Percentiles rank a stretch among this genome's conserved stretches.
These are phyloP conservation scores for Trichechus manatus DNA, from an alignment of 2,113 vertebrate genomes.

Conservation along the genomic window DNA sequence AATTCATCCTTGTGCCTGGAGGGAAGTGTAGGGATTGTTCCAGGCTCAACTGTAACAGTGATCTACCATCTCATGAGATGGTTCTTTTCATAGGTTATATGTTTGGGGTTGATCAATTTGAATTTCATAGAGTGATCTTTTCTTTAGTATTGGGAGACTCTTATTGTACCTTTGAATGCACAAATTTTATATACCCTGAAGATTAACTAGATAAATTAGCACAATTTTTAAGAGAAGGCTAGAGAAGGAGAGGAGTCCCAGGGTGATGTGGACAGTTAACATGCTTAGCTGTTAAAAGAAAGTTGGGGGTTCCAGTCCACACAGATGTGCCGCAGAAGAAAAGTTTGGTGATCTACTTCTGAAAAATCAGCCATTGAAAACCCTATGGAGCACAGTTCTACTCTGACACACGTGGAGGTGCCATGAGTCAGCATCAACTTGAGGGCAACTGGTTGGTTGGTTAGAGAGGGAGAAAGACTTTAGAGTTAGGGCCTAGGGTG, in stretches of 20 bases:
- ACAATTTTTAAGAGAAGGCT: neutral
- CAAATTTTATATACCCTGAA: neutral
- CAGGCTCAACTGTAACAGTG: neutral
- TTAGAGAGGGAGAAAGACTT: neutral
- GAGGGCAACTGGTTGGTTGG: neutral
- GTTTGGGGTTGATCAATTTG: neutral
- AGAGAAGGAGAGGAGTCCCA: neutral
- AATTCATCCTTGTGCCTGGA: neutral
- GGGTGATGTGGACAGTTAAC: neutral
- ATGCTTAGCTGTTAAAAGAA: neutral
- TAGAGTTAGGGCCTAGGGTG: neutral
- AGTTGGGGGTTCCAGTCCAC: neutral
- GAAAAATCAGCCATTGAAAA: neutral
- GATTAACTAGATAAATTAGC: neutral
- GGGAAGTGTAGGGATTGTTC: neutral
- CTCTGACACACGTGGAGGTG: neutral
- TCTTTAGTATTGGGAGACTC: neutral
- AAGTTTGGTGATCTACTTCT: neutral
- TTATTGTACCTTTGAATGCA: neutral
- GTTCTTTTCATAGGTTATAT: neutral
- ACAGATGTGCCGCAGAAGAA: neutral
- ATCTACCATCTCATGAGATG: neutral
- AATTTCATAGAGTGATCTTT: neutral
- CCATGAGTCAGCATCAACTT: neutral
- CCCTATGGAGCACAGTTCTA: neutral